Evolutionary conservation across 2,888 invertebrate species (phyloP), one percentile per base, ranked within the genome.

Genomic region (Desoria tigrina): DNA sequence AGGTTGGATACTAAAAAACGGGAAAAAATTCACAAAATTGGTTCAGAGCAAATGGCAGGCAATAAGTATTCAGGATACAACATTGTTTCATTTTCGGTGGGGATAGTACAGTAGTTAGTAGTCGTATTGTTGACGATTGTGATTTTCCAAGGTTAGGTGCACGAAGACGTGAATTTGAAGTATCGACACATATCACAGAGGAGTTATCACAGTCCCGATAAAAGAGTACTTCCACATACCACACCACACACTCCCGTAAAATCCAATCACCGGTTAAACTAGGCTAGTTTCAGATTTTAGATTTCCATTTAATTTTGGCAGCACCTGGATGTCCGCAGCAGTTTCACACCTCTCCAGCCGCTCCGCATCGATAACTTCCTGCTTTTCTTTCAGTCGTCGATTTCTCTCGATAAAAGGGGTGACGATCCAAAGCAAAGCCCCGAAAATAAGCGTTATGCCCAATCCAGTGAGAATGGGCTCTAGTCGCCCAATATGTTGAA

Each of bases 391-490:
- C 55, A 18, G 11, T 18, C 2, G 6, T 21, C 45, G 45, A 16
- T 45, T 45, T 37, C 60, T 39, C 32, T 74, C 73, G 59, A 90
- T 87, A 66, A 88, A 84, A 0, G 92, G 92, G 74, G 90, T 87
- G 59, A 88, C 85, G 0, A 85, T 82, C 92, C 92, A 92, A 18
- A 91, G 81, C 1, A 85, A 81, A 0, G 90, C 86, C 0, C 92
- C 92, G 7, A 84, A 82, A 6, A 91, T 81, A 37, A 92, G 80
- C 50, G 89, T 85, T 54, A 90, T 80, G 0, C 92, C 92, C 2
- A 92, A 81, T 0, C 87, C 86, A 23, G 86, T 85, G 76, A 92
- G 89, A 50, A 92, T 83, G 0, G 88, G 86, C 69, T 86, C 86
- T 78, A 89, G 90, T 0, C 86, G 86, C 39, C 61, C 55, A 59